Percentiles rank a stretch among this genome's conserved stretches.
Evolutionary conservation across 2,797 vertebrate genomes (phyloP).

Genomic region (Pseudopleuronectes americanus): DNA sequence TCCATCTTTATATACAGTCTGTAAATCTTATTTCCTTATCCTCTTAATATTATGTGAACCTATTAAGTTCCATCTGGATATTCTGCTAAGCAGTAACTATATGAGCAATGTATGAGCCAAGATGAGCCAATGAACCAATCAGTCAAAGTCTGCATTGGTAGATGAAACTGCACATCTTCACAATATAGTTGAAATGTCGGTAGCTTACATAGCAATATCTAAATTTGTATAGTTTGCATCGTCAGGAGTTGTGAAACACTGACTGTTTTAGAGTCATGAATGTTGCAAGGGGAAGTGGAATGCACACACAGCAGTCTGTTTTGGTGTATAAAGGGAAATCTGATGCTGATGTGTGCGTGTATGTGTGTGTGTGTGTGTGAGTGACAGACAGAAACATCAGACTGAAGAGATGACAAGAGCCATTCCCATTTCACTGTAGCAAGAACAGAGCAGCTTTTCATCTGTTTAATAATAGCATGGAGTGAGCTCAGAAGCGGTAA

Average conservation of each 20-base stretch:
- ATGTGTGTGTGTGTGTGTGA: neutral
- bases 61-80: no score
- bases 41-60: neutral
- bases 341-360: slow-evolving; percentile 7
- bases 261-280: slow-evolving; percentile 17
- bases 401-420: slow-evolving; percentile 1
- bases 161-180: neutral
- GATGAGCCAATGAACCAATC: slow-evolving; percentile 4
- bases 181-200: neutral
- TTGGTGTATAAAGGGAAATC: slow-evolving; percentile 47
- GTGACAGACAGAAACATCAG: slow-evolving; percentile 21
- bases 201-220: neutral
- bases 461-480: neutral
- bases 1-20: no score
- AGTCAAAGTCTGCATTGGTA: neutral
- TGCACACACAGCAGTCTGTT: slow-evolving; percentile 33
- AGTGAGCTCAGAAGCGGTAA: neutral
- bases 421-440: slow-evolving; percentile 16
- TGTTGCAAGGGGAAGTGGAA: slow-evolving; percentile 38
- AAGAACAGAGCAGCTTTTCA: slow-evolving; percentile 2
- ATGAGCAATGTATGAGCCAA: neutral
- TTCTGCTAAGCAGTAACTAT: neutral
- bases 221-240: neutral
- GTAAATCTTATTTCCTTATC: neutral
- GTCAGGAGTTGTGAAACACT: slow-evolving; percentile 7